Evolutionary conservation across 1,140 invertebrate genomes (phyloP), one percentile per base, ranked within the genome.

Genomic region (Drosophila tsacasi): DNA sequence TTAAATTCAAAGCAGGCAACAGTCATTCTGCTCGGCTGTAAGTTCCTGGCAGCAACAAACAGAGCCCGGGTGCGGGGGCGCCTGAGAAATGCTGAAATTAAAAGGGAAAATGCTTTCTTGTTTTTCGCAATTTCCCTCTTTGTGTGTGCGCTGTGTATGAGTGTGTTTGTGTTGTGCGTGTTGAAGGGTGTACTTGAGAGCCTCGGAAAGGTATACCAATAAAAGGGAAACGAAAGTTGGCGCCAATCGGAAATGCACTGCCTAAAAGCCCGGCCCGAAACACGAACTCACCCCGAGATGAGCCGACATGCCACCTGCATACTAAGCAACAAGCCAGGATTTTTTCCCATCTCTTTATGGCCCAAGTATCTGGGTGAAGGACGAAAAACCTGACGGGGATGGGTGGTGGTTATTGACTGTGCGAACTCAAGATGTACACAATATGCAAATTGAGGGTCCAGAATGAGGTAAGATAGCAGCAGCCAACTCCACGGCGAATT

Each of bases 1-100:
- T 91, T 91, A 85, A 91, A 90, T 82, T 90, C 86, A 85, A 85
- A 80, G 64, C 86, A 75, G 85, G 64, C 86, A 90, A 85, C 79
- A 91, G 77, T 85, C 76, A 76, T 90, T 82, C 73, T 35, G 37
- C 35, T 54, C n/a, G 66, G n/a, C 71, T 65, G 73, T 69, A 61
- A 61, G 50, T 13, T 19, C 32, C 47, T 40, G 57, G 37, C 47
- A 47, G 30, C 44, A 73, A 42, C 32, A 47, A 50, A 15, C 49
- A 42, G 42, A 58, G 35, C 17, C 32, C 21, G 58, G 55, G 32
- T 47, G 35, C 32, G 44, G 35, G 46, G 46, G 47, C 37, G 61
- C 46, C 54, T 58, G 50, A 84, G 79, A 84, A 84, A 84, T 84
- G 69, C 74, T 81, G 59, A 90, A 89, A 89, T 89, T 89, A 89